Base-by-base conservation (phyloP, 2,113 vertebrate species). In the Sphaerodactylus townsendi region DNA sequence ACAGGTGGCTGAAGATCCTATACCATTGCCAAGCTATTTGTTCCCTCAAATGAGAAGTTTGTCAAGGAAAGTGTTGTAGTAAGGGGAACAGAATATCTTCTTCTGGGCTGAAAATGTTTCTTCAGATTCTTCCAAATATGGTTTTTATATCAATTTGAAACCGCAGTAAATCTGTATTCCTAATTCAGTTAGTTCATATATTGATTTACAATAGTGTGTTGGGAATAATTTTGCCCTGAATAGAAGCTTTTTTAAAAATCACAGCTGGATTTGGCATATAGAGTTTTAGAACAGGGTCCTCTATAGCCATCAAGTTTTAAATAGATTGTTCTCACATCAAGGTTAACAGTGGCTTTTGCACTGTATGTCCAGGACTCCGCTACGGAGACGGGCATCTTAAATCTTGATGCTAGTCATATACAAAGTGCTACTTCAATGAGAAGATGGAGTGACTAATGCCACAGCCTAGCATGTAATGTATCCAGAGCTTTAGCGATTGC, bases 21-120 rank as follows among this genome's bases (percentile, higher is more conserved):
- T 1, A 93, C 91, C 92, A 90, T 88, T 94, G 89, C 89, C 90
- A 92, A 92, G 86, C 84, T 93, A 90, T 93, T 92, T 92, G 88
- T 92, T 92, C 64, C 90, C 87, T 92, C 84, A 88, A 90, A 90
- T 86, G 65, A 93, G 79, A 85, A 71, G 82, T 87, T 64, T 82
- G 80, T 92, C 85, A 88, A 91, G 89, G 85, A 92, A n/a, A 74
- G 56, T 82, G 68, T 93, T 89, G 87, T 62, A 81, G 89, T 84
- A 90, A 86, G 87, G n/a, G 28, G 62, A 92, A 88, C 89, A 92
- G 92, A 88, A 92, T 73, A 85, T 25, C 69, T 86, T 92, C 25
- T 25, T 0, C 90, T 91, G 76, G n/a, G 59, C 53, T 81, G 64
- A 70, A n/a, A 85, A 86, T 19, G 1, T n/a, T 76, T n/a, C 64